Conservation (phyloP, 2,888 invertebrate genomes). For the Meteorus cinctellus region DNA sequence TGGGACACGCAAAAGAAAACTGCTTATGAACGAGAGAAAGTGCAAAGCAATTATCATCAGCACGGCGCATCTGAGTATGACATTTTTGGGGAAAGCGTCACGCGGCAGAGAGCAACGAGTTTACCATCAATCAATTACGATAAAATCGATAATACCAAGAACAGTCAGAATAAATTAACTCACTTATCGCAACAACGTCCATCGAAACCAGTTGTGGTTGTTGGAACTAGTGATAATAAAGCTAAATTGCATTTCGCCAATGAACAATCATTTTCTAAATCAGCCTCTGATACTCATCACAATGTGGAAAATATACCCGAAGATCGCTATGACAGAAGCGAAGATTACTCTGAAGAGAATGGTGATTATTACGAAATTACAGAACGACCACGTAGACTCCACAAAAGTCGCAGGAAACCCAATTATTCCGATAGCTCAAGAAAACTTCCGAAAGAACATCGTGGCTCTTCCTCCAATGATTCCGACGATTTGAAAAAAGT, state of each 20-base stretch:
- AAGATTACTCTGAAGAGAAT: slow-evolving; percentile 63
- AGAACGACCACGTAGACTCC: slow-evolving; percentile 60
- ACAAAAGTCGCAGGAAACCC: slow-evolving; percentile 62
- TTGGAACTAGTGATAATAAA: slow-evolving; percentile 59
- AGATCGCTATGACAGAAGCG: slow-evolving; percentile 57
- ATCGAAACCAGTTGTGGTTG: slow-evolving; percentile 62
- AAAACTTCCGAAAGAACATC: slow-evolving; percentile 66
- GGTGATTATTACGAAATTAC: slow-evolving; percentile 65
- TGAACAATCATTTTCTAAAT: slow-evolving; percentile 43
- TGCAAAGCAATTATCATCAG: slow-evolving; percentile 53
- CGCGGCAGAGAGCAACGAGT: slow-evolving; percentile 46
- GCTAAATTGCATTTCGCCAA: slow-evolving; percentile 53
- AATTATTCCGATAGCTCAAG: slow-evolving; percentile 54
- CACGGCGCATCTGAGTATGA: slow-evolving; percentile 48
- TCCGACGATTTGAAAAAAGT: slow-evolving; percentile 55
- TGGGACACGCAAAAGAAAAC: slow-evolving; percentile 51
- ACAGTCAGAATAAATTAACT: slow-evolving; percentile 21
- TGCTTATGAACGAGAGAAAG: slow-evolving; percentile 56
- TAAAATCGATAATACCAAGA: not conserved
- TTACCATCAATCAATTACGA: slow-evolving; percentile 53
- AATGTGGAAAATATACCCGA: slow-evolving; percentile 39
- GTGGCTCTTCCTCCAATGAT: slow-evolving; percentile 51
- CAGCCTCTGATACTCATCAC: slow-evolving; percentile 45
- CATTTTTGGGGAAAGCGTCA: slow-evolving; percentile 38
- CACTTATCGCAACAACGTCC: slow-evolving; percentile 45